Evolutionary conservation across 1,140 invertebrate genomes (phyloP).

Genomic region (Frieseomelitta varia): DNA sequence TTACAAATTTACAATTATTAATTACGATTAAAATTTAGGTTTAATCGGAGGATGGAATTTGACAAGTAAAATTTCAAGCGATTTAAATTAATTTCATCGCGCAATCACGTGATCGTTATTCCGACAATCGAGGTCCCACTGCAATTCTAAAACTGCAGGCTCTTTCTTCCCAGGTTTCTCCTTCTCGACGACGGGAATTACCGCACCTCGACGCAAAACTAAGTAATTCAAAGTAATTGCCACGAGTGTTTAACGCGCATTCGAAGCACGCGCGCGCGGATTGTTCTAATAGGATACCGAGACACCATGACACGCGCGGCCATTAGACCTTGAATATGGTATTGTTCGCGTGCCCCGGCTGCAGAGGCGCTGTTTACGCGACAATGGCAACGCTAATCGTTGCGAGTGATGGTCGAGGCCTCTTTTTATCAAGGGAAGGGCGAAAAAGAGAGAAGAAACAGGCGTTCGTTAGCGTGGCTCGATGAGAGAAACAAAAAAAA

Average conservation of each 20-base stretch:
- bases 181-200: not conserved
- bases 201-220: not conserved
- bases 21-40: too few relatives aligned
- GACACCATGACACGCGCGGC: conserved; percentile 5
- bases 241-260: conserved; percentile 35
- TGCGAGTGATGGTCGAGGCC: not conserved
- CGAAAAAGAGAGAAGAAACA: not conserved
- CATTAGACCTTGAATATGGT: conserved; percentile 20
- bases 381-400: conserved; percentile 39
- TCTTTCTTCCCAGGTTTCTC: not conserved
- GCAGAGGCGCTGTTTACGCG: conserved; percentile 26
- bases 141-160: not conserved
- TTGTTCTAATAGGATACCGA: conserved; percentile 13
- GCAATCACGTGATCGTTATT: too few relatives aligned
- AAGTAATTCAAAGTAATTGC: conserved; percentile 28
- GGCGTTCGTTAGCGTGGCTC: conserved; percentile 15
- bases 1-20: too few relatives aligned
- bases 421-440: not conserved
- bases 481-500: not conserved
- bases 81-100: too few relatives aligned
- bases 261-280: conserved; percentile 25
- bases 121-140: too few relatives aligned
- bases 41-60: too few relatives aligned
- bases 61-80: too few relatives aligned
- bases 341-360: conserved; percentile 22